A percentile compares a stretch with the other conserved stretches of the same genome.
These are phyloP conservation scores for Vombatus ursinus DNA, from an alignment of 2,113 vertebrate genomes.

Conservation along the genomic window DNA sequence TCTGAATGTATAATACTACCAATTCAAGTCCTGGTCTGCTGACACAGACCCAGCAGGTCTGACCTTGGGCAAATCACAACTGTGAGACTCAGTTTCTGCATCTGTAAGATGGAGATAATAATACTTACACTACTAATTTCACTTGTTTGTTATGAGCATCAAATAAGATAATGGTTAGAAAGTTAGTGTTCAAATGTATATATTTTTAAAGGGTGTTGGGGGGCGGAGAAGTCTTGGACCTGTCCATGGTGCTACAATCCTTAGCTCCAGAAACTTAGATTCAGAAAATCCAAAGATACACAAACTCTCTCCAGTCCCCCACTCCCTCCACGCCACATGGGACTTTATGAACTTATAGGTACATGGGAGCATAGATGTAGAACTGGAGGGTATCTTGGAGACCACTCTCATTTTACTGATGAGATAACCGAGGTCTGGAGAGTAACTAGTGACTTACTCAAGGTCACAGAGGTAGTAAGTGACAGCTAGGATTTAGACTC, in stretches of 20 bases:
- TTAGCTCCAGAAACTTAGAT: background rate
- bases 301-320: background rate
- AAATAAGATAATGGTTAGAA: background rate
- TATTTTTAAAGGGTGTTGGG: background rate
- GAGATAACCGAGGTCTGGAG: background rate
- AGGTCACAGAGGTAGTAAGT: background rate
- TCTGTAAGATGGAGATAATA: background rate
- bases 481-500: background rate
- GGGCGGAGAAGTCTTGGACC: background rate
- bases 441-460: background rate
- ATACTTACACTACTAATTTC: background rate
- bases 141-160: background rate
- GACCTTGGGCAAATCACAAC: background rate
- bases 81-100: background rate
- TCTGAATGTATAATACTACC: background rate
- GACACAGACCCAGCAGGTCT: background rate
- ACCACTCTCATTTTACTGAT: background rate
- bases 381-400: background rate
- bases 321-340: background rate
- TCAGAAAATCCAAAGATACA: background rate
- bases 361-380: background rate
- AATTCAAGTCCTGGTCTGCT: background rate
- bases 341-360: background rate
- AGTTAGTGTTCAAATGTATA: background rate
- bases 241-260: slow-evolving; percentile 63